phyloP scores from a whole-genome alignment of 2,797 vertebrate species.

The Rhinoraja longicauda region DNA sequence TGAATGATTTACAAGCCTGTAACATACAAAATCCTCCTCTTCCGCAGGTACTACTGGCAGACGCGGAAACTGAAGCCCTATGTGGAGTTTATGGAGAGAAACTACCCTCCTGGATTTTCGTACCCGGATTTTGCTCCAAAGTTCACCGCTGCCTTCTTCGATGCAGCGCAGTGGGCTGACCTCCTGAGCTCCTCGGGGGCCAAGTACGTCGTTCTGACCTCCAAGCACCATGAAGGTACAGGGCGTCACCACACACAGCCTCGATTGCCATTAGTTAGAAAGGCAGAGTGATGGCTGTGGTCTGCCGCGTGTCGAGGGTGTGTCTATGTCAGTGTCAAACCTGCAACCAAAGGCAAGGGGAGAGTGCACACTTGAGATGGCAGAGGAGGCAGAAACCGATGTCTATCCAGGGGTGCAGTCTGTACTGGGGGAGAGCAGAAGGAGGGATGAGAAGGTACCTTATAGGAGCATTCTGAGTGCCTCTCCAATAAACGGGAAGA shows the following conservation, averaged over 20 bases:
- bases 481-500: too few relatives aligned
- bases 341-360: too few relatives aligned
- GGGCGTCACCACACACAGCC: neutral
- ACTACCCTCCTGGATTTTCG: slow-evolving; percentile 78
- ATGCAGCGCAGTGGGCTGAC: slow-evolving; percentile 77
- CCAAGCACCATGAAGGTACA: slow-evolving; percentile 95
- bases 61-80: slow-evolving; percentile 60
- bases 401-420: too few relatives aligned
- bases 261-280: neutral
- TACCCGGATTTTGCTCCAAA: slow-evolving; percentile 81
- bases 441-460: too few relatives aligned
- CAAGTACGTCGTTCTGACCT: slow-evolving; percentile 88
- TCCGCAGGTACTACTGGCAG: slow-evolving; percentile 83
- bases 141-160: slow-evolving; percentile 84
- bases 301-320: too few relatives aligned
- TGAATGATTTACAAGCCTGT: too few relatives aligned
- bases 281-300: too few relatives aligned
- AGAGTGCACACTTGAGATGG: too few relatives aligned
- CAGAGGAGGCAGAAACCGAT: too few relatives aligned
- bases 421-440: too few relatives aligned
- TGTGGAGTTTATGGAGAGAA: slow-evolving; percentile 78
- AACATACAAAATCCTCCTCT: neutral
- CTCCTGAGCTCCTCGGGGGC: slow-evolving; percentile 81
- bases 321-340: too few relatives aligned
- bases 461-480: too few relatives aligned